phyloP scores from a whole-genome alignment of 2,888 invertebrate species.

The Exephanes ischioxanthus region DNA sequence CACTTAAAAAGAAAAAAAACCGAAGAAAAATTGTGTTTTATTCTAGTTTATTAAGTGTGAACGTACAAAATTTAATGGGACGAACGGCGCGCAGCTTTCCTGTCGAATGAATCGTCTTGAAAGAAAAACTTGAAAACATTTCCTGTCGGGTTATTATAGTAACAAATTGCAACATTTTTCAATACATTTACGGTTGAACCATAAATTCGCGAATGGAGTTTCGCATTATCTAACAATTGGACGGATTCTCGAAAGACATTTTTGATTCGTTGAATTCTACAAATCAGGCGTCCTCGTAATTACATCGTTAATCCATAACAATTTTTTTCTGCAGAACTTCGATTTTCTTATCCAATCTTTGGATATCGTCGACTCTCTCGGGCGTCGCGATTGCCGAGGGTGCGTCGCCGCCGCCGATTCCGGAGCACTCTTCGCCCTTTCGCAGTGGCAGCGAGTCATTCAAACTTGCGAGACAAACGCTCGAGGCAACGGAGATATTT shows the following conservation, averaged over 20 bases:
- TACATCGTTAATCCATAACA: neutral
- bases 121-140: conserved; percentile 14
- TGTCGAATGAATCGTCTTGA: neutral
- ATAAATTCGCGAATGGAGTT: neutral
- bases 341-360: conserved; percentile 71
- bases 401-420: conserved; percentile 77
- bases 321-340: conserved; percentile 64
- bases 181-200: conserved; percentile 15
- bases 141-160: neutral
- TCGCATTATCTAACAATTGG: conserved; percentile 5
- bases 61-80: conserved; percentile 33
- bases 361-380: conserved; percentile 70
- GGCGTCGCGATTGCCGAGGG: conserved; percentile 74
- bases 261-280: neutral
- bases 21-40: neutral
- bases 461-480: conserved; percentile 54
- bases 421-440: conserved; percentile 71
- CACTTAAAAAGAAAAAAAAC: neutral
- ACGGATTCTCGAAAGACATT: neutral
- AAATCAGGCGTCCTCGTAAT: neutral
- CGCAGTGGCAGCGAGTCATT: conserved; percentile 49
- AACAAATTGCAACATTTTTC: conserved; percentile 7
- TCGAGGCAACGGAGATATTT: conserved; percentile 56
- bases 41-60: conserved; percentile 40
- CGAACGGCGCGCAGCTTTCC: neutral